Evolutionary conservation across 35 echinoderm and acorn worm genomes (phyloP).

Genomic region (Amphiura filiformis): DNA sequence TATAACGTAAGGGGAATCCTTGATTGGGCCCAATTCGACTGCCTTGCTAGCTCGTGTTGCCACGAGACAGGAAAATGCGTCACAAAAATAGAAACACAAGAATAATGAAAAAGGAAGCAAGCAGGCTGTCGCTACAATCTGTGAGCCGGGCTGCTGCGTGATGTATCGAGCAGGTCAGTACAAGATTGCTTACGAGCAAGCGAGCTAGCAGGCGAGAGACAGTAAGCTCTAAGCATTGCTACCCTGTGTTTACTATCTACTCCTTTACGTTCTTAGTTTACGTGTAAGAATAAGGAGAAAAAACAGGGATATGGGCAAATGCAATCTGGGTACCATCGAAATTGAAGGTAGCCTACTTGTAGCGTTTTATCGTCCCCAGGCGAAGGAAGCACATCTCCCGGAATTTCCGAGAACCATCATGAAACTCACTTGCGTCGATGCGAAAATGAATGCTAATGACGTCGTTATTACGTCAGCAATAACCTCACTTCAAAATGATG

Average conservation of each 20-base stretch:
- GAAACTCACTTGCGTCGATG: constrained; percentile 1
- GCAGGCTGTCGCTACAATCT: background rate
- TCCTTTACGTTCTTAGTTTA: background rate
- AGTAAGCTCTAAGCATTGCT: too few relatives aligned
- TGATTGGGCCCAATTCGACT: background rate
- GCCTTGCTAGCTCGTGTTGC: background rate
- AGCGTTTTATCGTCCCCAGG: background rate
- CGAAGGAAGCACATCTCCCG: background rate
- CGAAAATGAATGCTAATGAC: constrained; percentile 7
- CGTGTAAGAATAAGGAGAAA: background rate
- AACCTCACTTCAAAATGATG: constrained; percentile 8
- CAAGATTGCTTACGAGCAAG: background rate
- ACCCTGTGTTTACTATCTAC: too few relatives aligned
- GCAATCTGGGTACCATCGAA: too few relatives aligned
- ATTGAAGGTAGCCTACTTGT: too few relatives aligned
- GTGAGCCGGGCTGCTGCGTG: background rate
- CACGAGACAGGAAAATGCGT: constrained; percentile 6
- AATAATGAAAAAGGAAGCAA: constrained; percentile 4
- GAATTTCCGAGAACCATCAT: constrained; percentile 7
- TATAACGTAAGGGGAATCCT: background rate
- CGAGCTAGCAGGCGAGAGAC: too few relatives aligned
- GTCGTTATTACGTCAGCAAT: constrained; percentile 2
- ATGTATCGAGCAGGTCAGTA: background rate
- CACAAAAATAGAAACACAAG: constrained; percentile 3
- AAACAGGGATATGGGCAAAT: background rate